Percentiles rank a stretch among this genome's conserved stretches.
Conservation (phyloP, 2,797 vertebrate species). For the Tamandua tetradactyla region DNA sequence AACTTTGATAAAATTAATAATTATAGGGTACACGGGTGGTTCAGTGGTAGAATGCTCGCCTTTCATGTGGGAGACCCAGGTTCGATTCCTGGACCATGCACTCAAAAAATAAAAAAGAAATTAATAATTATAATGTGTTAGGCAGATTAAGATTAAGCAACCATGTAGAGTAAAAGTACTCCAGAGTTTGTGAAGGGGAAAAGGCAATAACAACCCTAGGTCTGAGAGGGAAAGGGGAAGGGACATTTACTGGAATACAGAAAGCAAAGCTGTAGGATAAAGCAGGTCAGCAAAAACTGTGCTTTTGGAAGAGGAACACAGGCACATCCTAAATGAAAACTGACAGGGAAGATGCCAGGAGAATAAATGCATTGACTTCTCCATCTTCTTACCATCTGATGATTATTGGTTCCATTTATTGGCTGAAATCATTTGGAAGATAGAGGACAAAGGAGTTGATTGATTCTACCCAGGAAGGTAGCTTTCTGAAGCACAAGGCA, state of each 20-base stretch:
- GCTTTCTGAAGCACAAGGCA: background rate
- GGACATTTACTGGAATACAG: too few relatives aligned
- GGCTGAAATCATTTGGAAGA: background rate
- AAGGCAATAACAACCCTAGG: fast-evolving
- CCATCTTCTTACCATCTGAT: background rate
- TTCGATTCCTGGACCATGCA: too few relatives aligned
- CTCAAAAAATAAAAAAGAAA: too few relatives aligned
- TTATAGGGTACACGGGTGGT: too few relatives aligned
- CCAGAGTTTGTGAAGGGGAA: background rate
- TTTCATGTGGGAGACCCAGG: too few relatives aligned
- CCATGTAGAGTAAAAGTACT: background rate
- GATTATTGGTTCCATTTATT: fast-evolving
- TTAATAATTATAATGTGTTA: background rate
- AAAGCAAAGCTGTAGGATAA: background rate
- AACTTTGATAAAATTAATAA: background rate
- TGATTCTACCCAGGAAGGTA: background rate
- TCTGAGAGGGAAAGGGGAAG: background rate
- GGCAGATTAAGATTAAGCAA: background rate
- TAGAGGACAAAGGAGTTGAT: background rate
- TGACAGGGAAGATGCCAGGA: background rate
- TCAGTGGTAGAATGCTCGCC: too few relatives aligned
- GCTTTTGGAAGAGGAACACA: background rate
- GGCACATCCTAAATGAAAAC: background rate
- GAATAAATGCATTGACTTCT: background rate
- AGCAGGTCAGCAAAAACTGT: background rate